phyloP scores from a whole-genome alignment of 2,888 invertebrate genomes.

The Tipula vernalis region DNA sequence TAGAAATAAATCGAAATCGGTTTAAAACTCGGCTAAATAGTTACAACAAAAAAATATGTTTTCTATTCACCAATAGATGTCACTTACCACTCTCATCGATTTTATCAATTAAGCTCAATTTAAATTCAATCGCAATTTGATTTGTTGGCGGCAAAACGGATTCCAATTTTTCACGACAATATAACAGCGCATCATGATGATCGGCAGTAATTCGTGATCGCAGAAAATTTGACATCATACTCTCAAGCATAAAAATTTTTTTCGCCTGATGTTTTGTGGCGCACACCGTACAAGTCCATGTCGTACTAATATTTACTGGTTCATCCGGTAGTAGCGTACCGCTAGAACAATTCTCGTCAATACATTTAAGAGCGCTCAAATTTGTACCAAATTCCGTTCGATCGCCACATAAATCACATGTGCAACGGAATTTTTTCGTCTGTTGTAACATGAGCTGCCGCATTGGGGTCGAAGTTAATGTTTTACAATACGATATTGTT shows the following conservation, averaged over 20 bases:
- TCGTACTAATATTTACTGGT: slow-evolving; percentile 44
- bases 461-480: slow-evolving; percentile 56
- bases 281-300: slow-evolving; percentile 56
- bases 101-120: slow-evolving; percentile 27
- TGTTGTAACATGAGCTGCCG: slow-evolving; percentile 48
- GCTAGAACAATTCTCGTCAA: slow-evolving; percentile 33
- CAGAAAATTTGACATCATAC: not conserved
- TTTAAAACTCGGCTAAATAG: not conserved
- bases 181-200: slow-evolving; percentile 31
- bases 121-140: slow-evolving; percentile 33
- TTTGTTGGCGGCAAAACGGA: slow-evolving; percentile 28
- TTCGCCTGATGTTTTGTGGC: slow-evolving; percentile 20
- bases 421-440: slow-evolving; percentile 57
- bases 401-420: slow-evolving; percentile 54
- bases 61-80: not conserved
- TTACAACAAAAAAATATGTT: not conserved
- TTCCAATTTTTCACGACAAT: slow-evolving; percentile 22
- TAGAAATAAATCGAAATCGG: not conserved
- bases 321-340: slow-evolving; percentile 41
- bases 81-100: not conserved
- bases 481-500: slow-evolving; percentile 57
- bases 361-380: slow-evolving; percentile 32
- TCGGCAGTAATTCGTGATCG: slow-evolving; percentile 20
- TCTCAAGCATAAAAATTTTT: not conserved
- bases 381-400: slow-evolving; percentile 41